Base-by-base conservation (phyloP, 2,888 invertebrate genomes). In the Morpho deidamia region DNA sequence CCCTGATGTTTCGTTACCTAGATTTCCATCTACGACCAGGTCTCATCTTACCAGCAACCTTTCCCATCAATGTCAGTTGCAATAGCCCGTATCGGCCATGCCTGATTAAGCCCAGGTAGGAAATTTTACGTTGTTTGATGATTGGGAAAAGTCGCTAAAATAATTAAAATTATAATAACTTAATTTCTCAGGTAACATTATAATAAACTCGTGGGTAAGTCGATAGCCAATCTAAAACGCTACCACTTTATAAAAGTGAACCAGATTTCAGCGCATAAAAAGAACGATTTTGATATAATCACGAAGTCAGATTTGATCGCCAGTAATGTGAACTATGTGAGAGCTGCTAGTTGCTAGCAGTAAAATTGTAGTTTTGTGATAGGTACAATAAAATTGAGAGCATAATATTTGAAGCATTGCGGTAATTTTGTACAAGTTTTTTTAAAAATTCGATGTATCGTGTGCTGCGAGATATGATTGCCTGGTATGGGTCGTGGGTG, bases 281-380 rank as follows among this genome's bases (percentile, higher is more conserved):
- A 39, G 32, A 53, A 39, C 68, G 46, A 71, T 70, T 5, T 74
- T 70, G 79, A 71, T 74, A 70, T 74, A 71, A 74, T 73, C 76
- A 71, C 74, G 66, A 71, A 70, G 71, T 70, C 70, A 66, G 70
- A 78, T 76, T 73, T 72, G 72, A 75, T 81, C 73, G 77, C 78
- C 66, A 71, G 67, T 66, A 63, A 69, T 72, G 62, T 64, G 72
- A 74, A 76, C 65, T 68, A 70, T 81, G 81, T 83, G 83, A 81
- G 70, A 77, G 67, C 79, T 87, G 88, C 88, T 83, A 88, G 88
- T 64, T 77, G 78, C 88, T 88, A 80, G 88, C 88, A 86, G 81
- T 83, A 85, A 79, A 88, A 87, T 81, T 76, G 83, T 78, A 74
- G 78, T 83, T 81, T 83, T 87, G 88, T 89, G 88, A 87, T 88